Evolutionary conservation across 2,113 vertebrate genomes (phyloP), one percentile per base, ranked within the genome.

Genomic region (Piliocolobus tephrosceles): DNA sequence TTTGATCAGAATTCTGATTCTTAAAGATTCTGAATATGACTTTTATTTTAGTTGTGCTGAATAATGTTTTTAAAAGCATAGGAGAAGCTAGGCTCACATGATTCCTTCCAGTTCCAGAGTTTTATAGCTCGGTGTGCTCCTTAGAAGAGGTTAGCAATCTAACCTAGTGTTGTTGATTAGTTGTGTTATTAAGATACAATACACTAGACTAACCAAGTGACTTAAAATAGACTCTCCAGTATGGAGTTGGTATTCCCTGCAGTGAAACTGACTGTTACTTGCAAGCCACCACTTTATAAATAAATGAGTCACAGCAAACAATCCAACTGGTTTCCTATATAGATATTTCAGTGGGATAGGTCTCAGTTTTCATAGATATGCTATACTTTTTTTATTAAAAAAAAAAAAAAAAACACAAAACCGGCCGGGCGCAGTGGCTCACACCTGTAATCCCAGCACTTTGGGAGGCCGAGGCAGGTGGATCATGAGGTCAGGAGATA

Each of bases 21-120:
- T 58, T 83, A 81, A 92, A 38, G 83, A 75, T 95, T 68, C 23
- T 38, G 35, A 87, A 83, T 6, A 45, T 85, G 35, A 90, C 43
- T 86, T 96, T 95, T 88, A 94, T 78, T 86, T 72, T 95, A 57
- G 45, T 75, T 38, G 45, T 20, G 35, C 73, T 73, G 40, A 91
- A 75, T 80, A 90, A 68, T 23, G 32, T 38, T 70, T 93, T 91
- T 90, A 47, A 52, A 94, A 82, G 35, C 66, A 95, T 58, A 88
- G 43, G n/a, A 81, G 22, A 78, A 81, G 72, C 35, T 87, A 22
- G 52, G 40, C 52, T n/a, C 86, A 68, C 27, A 58, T 20, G n/a
- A 58, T 47, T 88, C 25, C 70, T 57, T 95, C 58, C 38, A 72
- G 30, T 52, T 40, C 52, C 87, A 73, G 55, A 27, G 72, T 76